Base-by-base conservation (phyloP, 2,797 vertebrate species). In the Pempheris klunzingeri region DNA sequence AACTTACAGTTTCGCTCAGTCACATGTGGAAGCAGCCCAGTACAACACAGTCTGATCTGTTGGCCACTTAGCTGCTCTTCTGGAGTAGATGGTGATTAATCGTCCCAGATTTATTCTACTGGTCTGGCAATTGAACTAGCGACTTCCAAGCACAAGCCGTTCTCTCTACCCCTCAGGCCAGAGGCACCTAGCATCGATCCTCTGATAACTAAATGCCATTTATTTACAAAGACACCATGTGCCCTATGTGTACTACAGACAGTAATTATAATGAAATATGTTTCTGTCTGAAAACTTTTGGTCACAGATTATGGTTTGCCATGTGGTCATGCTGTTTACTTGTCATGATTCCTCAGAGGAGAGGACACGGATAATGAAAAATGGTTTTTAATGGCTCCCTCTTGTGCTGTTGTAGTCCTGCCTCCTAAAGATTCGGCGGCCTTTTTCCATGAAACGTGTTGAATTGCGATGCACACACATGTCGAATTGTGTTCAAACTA, bases 331-430 rank as follows among this genome's bases (percentile, higher is more conserved):
- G n/a, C 50, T 44, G 64, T 81, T 83, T 61, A 32, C 30, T 52
- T 66, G 28, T 65, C 61, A 15, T 65, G 28, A 54, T 82, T 55
- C 50, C 54, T 77, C 71, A 43, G 57, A 72, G n/a, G 47, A n/a
- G 22, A 61, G 24, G 61, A 54, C 53, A 64, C 52, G 28, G 22
- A 64, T 69, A 69, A 77, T 71, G 41, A 71, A 75, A 82, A 86
- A 74, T 64, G 4, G 1, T 28, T 64, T 81, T 77, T 50, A 77
- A 81, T 79, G 52, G 54, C 64, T 85, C 74, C 71, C 52, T 38
- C 61, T 74, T 47, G 62, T 46, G 36, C 30, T 68, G 49, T 67
- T 77, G 60, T 34, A 15, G n/a, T 24, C 28, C 64, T 68, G 43
- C 32, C 39, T 47, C 39, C 30, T 46, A 47, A 57, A 58, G 74